Base-by-base conservation (phyloP, 2,888 invertebrate species). In the Leucozona laternaria region DNA sequence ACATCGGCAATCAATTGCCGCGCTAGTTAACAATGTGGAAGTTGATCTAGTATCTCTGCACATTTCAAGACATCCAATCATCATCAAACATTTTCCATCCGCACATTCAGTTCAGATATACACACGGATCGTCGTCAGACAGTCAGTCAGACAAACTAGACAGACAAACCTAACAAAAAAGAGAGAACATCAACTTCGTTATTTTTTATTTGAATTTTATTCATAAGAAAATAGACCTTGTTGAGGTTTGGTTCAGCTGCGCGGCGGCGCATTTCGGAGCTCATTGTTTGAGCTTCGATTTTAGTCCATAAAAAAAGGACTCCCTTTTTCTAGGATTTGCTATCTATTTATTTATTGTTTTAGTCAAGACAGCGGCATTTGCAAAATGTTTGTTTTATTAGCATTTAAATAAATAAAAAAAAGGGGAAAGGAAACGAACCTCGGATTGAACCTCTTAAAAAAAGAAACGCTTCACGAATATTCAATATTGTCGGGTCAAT, bases 161-260 rank as follows among this genome's bases (percentile, higher is more conserved):
- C 45, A 64, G 28, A 31, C 31, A 31, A 31, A 57, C 11, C n/a
- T 22, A 20, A 34, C 68, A 22, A 22, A 50, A 34, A 50, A 34
- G 17, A 25, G 7, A 15, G 68, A 77, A 80, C 85, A 78, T 73
- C 82, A 73, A 86, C 86, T 86, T 86, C 82, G 86, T 86, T 86
- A 86, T 86, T 86, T 86, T 86, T 86, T 86, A 86, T 86, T 81
- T 76, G 71, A 86, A 82, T 86, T 86, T 86, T 86, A 86, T 86
- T 86, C 86, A 86, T 81, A 82, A 71, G 72, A 75, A 28, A 28
- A 31, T 13, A 20, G 68, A 66, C 60, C 37, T 20, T 31, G 6
- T 45, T 20, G 17, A 20, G 31, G 10, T 37, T 68, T 15, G 50
- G n/a, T 57, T 58, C 15, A 37, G 17, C 3, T 40, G 68, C 48